A percentile compares a stretch with the other conserved stretches of the same genome.
These are phyloP conservation scores for Lepus oiostolus DNA, from an alignment of 2,797 vertebrate species.

Conservation along the genomic window DNA sequence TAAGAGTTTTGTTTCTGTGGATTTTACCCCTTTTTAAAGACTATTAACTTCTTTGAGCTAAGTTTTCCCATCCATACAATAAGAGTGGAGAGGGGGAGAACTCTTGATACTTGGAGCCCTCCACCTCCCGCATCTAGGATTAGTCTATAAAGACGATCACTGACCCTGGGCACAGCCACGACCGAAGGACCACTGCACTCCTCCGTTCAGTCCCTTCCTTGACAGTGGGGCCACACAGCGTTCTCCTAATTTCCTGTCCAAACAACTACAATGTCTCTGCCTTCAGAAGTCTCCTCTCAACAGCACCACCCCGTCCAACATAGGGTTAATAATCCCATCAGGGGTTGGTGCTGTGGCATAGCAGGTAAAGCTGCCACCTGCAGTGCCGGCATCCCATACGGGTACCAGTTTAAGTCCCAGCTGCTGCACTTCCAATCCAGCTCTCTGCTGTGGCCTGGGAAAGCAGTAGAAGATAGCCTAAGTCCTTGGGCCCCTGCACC, in stretches of 20 bases:
- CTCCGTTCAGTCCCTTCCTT: background rate
- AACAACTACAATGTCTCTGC: background rate
- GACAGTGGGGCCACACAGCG: background rate
- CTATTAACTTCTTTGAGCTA: background rate
- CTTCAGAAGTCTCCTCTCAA: background rate
- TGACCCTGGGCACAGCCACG: no score
- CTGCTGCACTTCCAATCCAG: no score
- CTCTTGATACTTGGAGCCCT: background rate
- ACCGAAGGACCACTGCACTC: no score
- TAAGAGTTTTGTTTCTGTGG: background rate
- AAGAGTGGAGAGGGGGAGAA: background rate
- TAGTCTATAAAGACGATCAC: background rate
- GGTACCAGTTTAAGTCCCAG: no score
- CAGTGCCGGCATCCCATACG: no score
- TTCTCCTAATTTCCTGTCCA: background rate
- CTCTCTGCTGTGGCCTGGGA: no score
- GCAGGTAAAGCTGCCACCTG: no score
- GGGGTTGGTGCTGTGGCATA: no score
- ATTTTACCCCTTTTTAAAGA: constrained; percentile 16
- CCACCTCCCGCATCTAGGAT: background rate
- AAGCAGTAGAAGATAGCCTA: no score
- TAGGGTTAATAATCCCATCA: background rate
- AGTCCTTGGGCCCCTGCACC: no score
- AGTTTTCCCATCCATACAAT: background rate
- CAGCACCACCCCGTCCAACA: no score